phyloP scores from a whole-genome alignment of 2,888 invertebrate species.

The Fragum sueziense region DNA sequence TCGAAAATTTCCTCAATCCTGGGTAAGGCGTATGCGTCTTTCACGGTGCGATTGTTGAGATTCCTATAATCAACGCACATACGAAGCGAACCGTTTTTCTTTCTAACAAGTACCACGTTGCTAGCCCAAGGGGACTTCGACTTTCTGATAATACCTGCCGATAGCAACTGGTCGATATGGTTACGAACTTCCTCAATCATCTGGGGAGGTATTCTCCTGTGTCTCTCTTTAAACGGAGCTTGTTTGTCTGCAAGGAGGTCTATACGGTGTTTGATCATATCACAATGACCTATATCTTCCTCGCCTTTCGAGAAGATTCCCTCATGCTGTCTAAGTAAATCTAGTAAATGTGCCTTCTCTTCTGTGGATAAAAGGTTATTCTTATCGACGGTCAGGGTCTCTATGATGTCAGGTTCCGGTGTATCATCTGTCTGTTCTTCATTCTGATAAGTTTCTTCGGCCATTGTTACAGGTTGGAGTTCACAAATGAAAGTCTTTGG shows the following conservation, averaged over 20 bases:
- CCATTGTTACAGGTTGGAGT: background rate
- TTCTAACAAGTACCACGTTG: too few species aligned
- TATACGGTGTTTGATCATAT: background rate
- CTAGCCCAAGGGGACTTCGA: too few species aligned
- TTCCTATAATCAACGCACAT: too few species aligned
- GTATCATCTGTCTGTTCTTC: background rate
- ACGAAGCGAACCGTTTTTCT: too few species aligned
- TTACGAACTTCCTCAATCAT: conserved; percentile 8
- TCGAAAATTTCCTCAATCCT: too few species aligned
- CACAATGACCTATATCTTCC: conserved; percentile 3
- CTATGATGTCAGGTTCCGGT: background rate
- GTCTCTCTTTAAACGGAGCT: background rate
- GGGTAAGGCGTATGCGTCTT: too few species aligned
- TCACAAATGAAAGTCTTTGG: too few species aligned
- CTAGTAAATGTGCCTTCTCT: background rate
- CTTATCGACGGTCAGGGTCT: background rate
- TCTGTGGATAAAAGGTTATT: background rate
- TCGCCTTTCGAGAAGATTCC: conserved; percentile 3
- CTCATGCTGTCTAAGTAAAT: background rate
- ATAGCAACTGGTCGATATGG: background rate
- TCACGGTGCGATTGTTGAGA: too few species aligned
- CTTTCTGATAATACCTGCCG: too few species aligned
- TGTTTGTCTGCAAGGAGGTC: background rate
- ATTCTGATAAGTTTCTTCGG: background rate
- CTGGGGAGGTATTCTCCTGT: background rate